Base-by-base conservation (phyloP, 37 sponge, comb jelly and placozoan genomes). In the Halichondria panicea region DNA sequence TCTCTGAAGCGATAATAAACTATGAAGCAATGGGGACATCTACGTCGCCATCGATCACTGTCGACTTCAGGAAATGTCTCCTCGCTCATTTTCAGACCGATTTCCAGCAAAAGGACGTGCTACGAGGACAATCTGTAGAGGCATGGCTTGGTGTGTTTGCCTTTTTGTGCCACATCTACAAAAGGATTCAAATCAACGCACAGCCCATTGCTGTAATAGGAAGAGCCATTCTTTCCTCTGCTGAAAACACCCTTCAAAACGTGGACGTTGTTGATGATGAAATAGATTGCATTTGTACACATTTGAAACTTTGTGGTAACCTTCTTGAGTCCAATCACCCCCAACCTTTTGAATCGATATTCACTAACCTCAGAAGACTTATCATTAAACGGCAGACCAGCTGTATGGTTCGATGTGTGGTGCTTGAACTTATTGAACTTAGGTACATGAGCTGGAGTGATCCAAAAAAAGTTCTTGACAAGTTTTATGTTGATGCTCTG, bases 141-240 rank as follows among this genome's bases (percentile, higher is more conserved):
- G 31, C n/a, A 21, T 91, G 92, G 92, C 58, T 91, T 56, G 74
- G 78, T 0, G 37, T 91, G 2, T 86, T 83, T 55, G 41, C 87
- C 0, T 91, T 91, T 37, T 1, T 91, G 21, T 72, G 71, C 60
- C 84, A 74, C 34, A 13, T 86, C 1, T 87, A 78, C 43, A n/a
- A 11, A 1, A 46, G 27, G 6, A 28, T 91, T 15, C 61, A 30
- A 35, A 55, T 82, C 4, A 25, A 41, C 4, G 76, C 66, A 31
- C 40, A 82, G 36, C 74, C 74, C 4, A 62, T 79, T 0, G 9
- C 4, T 31, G 79, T 74, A 5, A 1, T 83, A 15, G 84, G 77
- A 0, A 66, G 34, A 55, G 91, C 86, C 15, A 72, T 83, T 46
- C n/a, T 78, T 41, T 43, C 70, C 5, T 74, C 45, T 18, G 74